Conservation (phyloP, 2,888 invertebrate genomes). For the Sthenelais limicola region DNA sequence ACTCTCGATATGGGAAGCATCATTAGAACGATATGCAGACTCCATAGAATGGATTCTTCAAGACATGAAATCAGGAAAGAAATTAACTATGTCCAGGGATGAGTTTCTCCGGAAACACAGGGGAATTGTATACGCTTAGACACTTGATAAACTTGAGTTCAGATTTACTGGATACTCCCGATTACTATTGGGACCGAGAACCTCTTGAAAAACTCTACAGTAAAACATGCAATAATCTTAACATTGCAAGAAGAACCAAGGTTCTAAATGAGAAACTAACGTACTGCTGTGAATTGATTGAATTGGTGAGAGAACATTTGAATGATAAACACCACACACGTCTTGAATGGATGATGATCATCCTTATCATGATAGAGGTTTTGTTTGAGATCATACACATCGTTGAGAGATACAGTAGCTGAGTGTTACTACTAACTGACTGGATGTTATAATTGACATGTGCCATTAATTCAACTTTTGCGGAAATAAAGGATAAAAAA, state of each 20-base stretch:
- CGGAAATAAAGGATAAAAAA: too few species aligned
- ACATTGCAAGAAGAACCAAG: conserved; percentile 86
- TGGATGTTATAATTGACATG: too few species aligned
- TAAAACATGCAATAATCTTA: conserved; percentile 87
- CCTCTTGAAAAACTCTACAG: conserved; percentile 88
- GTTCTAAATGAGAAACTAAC: conserved; percentile 96
- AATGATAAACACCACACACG: conserved; percentile 93
- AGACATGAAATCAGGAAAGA: conserved; percentile 83
- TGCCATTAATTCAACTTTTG: too few species aligned
- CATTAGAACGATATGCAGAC: conserved; percentile 86
- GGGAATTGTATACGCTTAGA: conserved; percentile 87
- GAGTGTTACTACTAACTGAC: too few species aligned
- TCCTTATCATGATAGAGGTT: conserved; percentile 96
- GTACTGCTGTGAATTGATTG: conserved; percentile 93
- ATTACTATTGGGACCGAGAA: conserved; percentile 98
- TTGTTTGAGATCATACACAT: too few species aligned
- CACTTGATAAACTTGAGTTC: conserved; percentile 94
- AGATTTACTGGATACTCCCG: conserved; percentile 93
- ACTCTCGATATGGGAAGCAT: conserved; percentile 93
- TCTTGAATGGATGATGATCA: conserved; percentile 97
- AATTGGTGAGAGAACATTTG: conserved; percentile 89
- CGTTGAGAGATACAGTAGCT: too few species aligned
- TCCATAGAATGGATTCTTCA: conserved; percentile 85
- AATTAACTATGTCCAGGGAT: conserved; percentile 79
- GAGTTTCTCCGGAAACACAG: conserved; percentile 85